Percentiles rank a stretch among this genome's conserved stretches.
phyloP scores from a whole-genome alignment of 2,113 vertebrate genomes.

The Osmerus eperlanus region DNA sequence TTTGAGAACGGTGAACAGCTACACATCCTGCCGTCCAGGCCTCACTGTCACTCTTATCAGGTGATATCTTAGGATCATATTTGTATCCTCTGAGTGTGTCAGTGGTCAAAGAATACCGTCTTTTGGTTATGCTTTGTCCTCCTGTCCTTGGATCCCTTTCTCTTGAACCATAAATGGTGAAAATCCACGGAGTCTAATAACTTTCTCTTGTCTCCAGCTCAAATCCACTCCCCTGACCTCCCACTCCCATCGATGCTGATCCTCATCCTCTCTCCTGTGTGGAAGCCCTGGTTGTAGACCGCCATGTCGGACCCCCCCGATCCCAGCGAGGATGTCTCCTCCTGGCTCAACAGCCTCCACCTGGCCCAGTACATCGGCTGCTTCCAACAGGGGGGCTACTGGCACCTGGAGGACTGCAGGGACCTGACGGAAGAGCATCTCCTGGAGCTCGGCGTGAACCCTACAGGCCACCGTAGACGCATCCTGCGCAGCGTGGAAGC shows the following conservation, averaged over 20 bases:
- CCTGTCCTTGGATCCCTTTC: background rate
- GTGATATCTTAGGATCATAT: too few species aligned
- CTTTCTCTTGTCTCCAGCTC: background rate
- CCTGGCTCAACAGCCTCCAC: slow-evolving; percentile 82
- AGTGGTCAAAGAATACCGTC: too few species aligned
- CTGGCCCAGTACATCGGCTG: slow-evolving; percentile 78
- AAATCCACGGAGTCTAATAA: background rate
- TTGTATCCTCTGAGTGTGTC: too few species aligned
- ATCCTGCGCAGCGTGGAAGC: slow-evolving; percentile 84
- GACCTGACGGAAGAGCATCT: slow-evolving; percentile 76
- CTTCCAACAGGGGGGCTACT: slow-evolving; percentile 77
- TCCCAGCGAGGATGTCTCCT: slow-evolving; percentile 63
- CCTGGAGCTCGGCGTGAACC: slow-evolving; percentile 77
- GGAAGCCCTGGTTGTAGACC: slow-evolving; percentile 33
- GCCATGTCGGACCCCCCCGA: slow-evolving; percentile 72
- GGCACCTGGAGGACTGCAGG: slow-evolving; percentile 70
- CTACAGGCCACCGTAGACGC: slow-evolving; percentile 88
- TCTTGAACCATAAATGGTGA: background rate
- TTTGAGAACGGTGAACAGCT: too few species aligned
- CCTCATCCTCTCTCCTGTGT: slow-evolving; percentile 19
- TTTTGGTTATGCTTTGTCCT: too few species aligned
- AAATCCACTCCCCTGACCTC: background rate
- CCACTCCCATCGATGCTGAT: background rate
- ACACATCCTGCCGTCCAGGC: too few species aligned
- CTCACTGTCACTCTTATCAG: too few species aligned